Evolutionary conservation across 2,888 invertebrate genomes (phyloP).

Genomic region (Chrysotoxum bicinctum): DNA sequence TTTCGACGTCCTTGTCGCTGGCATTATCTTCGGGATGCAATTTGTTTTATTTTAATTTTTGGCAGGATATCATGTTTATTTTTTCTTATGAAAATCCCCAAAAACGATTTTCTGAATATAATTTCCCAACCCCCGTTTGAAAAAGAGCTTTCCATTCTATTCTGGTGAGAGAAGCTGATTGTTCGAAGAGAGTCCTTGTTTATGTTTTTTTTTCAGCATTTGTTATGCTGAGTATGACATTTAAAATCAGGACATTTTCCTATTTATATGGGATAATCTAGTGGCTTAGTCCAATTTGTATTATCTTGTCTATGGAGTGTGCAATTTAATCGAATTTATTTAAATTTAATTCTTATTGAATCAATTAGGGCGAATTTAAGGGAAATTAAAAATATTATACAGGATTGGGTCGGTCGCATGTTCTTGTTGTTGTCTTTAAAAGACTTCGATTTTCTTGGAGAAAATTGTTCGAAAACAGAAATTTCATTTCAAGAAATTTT

Average conservation of each 20-base stretch:
- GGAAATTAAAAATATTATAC: too few species aligned
- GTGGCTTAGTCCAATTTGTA: background rate
- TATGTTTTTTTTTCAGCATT: background rate
- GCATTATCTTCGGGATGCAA: constrained; percentile 13
- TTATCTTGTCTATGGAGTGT: background rate
- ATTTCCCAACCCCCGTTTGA: background rate
- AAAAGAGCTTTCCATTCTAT: background rate
- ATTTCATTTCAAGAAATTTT: too few species aligned
- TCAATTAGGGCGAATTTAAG: background rate
- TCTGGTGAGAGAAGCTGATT: constrained; percentile 4
- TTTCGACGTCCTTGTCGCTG: background rate
- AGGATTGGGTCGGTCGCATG: too few species aligned
- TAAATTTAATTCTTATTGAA: background rate
- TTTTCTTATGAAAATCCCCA: background rate
- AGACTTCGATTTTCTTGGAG: too few species aligned
- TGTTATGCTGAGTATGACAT: constrained; percentile 3
- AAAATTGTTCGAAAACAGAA: too few species aligned
- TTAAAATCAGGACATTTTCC: constrained; percentile 24
- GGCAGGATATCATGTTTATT: constrained; percentile 33
- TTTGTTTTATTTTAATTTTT: constrained; percentile 31
- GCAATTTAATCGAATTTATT: constrained; percentile 50
- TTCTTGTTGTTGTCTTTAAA: too few species aligned
- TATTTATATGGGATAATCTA: background rate
- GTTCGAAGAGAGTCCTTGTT: background rate
- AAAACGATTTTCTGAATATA: background rate